Evolutionary conservation across 1,140 invertebrate species (phyloP), one percentile per base, ranked within the genome.

Genomic region (Aphaenogaster rudis): DNA sequence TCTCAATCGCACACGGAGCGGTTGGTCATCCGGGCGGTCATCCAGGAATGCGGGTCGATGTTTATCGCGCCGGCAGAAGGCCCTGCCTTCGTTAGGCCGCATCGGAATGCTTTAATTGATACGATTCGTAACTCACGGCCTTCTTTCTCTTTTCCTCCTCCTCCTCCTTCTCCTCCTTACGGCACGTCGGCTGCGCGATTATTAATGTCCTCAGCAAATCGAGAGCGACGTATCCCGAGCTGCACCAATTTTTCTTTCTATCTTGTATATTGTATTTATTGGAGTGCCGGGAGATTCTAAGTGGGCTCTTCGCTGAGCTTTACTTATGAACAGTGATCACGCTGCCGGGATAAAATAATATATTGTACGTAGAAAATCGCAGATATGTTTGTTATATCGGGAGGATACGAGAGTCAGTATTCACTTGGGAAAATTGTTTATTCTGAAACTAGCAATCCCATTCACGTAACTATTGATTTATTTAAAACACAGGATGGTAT

Each of bases 81-180:
- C 4, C 21, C 28, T 54, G 6, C 17, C 52, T 74, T 82, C 67
- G 67, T 82, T 82, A 39, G 11, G 17, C 42, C 21, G 15, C 52
- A 39, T 21, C 69, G 45, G 80, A 84, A 76, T 84, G 54, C 28
- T n/a, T 36, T 76, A 61, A 81, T 69, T 81, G 78, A 76, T 84
- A 48, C 39, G 17, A 71, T 69, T 81, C 7, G 13, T 61, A 76
- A 76, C 36, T 76, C n/a, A 17, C 50, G 8, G 28, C 11, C 63
- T 42, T 66, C 42, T 45, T 45, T 2, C 8, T 45, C 2, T 5
- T 45, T 8, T 45, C 42, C 8, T 45, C 42, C 8, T 45, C 3
- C 7, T 39, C 13, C 21, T 15, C 5, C 5, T 42, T 5, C 9
- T n/a, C 2, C 9, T 7, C 2, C 5, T 79, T 79, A 63, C 28